Evolutionary conservation across 2,888 invertebrate species (phyloP), one percentile per base, ranked within the genome.

Genomic region (Napeogenes sylphis): DNA sequence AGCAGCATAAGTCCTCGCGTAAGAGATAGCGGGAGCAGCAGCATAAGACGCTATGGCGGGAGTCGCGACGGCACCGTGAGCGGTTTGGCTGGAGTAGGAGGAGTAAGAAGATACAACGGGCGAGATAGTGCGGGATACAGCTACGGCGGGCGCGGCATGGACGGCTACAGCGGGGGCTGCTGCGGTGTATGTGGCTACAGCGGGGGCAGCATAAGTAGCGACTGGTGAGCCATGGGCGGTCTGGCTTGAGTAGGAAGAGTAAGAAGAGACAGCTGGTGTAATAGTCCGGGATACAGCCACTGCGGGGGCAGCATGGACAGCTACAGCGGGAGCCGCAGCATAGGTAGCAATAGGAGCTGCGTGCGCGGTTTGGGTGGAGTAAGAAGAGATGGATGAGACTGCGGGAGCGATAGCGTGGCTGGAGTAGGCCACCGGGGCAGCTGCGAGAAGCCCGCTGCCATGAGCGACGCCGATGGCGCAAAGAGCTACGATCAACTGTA

Each of bases 401-500:
- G 85, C 80, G 38, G 90, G 85, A 55, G 83, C 78, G 73, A 85
- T 79, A 67, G 86, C 83, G 68, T 80, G 91, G 81, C 75, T 85
- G 81, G 83, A 91, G 84, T 85, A 92, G 71, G 86, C 86, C 71
- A 89, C 75, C 30, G 88, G 89, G 67, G 86, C 90, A 56, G 85
- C 86, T 63, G 84, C 88, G 61, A 82, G 77, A 63, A 93, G 79
- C 68, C 91, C 80, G 69, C 94, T 91, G 70, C 92, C 93, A 75
- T 84, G 91, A 79, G 90, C 92, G 57, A 91, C 84, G 71, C 93
- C 92, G 30, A 51, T 51, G 8, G 51, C 85, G 79, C 93, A 91
- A 75, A 91, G 91, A 73, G 93, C 84, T 69, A 92, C 82, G 80
- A 93, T 85, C 74, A 92, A 80, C 92, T 89, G 79, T 30, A 30